Conservation (phyloP, 2,113 vertebrate species). For the Aphelocoma coerulescens region DNA sequence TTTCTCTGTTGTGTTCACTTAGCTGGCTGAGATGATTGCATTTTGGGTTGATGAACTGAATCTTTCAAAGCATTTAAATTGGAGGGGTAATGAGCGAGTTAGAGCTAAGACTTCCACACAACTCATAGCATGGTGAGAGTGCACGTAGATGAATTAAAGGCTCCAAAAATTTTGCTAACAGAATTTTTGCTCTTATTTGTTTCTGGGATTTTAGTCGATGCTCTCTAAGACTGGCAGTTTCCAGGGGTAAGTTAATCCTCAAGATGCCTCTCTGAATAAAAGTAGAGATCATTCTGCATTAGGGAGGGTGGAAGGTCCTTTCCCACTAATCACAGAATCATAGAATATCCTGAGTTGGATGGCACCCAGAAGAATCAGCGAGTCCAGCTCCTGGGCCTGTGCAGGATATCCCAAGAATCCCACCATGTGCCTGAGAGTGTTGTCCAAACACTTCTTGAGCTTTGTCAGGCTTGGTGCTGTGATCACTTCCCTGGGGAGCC, state of each 20-base stretch:
- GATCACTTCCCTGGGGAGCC: neutral
- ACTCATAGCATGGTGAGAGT: neutral
- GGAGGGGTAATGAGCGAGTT: slow-evolving; percentile 1
- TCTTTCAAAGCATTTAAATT: slow-evolving; percentile 46
- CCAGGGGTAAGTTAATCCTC: neutral
- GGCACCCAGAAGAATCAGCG: fast-evolving
- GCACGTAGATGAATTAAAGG: neutral
- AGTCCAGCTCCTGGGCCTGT: neutral
- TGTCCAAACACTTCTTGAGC: neutral
- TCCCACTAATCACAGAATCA: neutral
- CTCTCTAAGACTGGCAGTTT: neutral
- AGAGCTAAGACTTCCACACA: neutral
- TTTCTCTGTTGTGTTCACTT: slow-evolving; percentile 37
- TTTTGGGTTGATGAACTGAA: slow-evolving; percentile 35
- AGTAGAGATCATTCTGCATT: neutral
- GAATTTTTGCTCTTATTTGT: neutral
- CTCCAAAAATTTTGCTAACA: neutral
- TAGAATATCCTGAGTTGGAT: neutral
- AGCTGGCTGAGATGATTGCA: slow-evolving; percentile 27
- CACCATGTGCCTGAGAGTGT: neutral
- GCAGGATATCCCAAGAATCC: neutral
- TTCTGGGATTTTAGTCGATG: neutral
- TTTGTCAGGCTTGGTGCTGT: neutral
- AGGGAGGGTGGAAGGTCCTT: neutral
- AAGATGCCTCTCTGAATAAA: neutral